Evolutionary conservation across 1,140 invertebrate species (phyloP).

Genomic region (Tachypleus tridentatus): DNA sequence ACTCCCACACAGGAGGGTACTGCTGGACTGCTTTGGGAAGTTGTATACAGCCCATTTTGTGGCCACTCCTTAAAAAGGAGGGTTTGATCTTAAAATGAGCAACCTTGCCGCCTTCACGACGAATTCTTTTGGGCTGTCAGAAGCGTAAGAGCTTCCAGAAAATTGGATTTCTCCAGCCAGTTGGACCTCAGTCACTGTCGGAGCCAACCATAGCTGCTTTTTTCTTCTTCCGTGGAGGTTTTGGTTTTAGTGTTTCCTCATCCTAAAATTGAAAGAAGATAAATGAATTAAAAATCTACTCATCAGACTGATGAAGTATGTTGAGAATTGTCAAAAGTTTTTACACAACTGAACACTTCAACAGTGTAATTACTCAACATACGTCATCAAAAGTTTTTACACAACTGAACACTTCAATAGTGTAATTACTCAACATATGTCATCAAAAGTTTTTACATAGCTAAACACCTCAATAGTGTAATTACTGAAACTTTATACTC

Average conservation of each 20-base stretch:
- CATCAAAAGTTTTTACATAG: not conserved
- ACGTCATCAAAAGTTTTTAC: not conserved
- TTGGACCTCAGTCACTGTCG: constrained; percentile 59
- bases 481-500: no score
- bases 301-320: constrained; percentile 8
- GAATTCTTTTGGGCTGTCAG: no score
- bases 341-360: constrained; percentile 7
- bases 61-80: no score
- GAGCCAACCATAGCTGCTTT: constrained; percentile 57
- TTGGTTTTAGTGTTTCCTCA: constrained; percentile 70
- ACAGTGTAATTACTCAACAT: constrained; percentile 2
- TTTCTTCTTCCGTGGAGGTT: constrained; percentile 73
- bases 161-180: no score
- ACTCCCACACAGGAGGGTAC: no score
- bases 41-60: no score
- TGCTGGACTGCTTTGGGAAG: no score
- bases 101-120: no score
- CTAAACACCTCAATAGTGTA: no score
- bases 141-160: no score
- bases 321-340: constrained; percentile 28
- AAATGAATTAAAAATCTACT: not conserved
- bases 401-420: constrained; percentile 1
- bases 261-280: constrained; percentile 37
- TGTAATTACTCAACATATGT: not conserved
- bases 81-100: no score